These are phyloP conservation scores for Pherbina coryleti DNA, from an alignment of 2,888 invertebrate genomes.

Conservation along the genomic window DNA sequence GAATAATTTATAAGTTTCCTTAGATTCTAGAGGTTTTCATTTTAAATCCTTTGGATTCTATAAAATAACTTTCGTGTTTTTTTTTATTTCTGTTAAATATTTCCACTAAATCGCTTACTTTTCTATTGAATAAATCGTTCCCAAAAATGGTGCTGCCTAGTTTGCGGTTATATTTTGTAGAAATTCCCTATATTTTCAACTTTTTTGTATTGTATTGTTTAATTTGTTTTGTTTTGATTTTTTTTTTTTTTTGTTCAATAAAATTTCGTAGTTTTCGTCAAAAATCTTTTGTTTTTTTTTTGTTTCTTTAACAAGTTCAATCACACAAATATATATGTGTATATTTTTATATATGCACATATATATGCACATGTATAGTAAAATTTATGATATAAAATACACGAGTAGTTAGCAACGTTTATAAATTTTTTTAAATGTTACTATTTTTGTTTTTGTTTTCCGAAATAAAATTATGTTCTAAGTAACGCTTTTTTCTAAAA, in stretches of 20 bases:
- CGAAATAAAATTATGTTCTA: not conserved
- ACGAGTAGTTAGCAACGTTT: constrained; percentile 8
- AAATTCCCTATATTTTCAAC: constrained; percentile 48
- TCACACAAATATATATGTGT: constrained; percentile 10
- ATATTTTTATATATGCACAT: constrained; percentile 13
- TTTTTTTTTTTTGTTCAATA: not conserved
- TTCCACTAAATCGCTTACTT: constrained; percentile 42
- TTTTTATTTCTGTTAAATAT: constrained; percentile 17
- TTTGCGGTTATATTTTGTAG: constrained; percentile 38
- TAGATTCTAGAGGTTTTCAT: constrained; percentile 5
- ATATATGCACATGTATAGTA: not conserved
- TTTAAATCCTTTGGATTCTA: constrained; percentile 32
- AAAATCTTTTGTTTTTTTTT: constrained; percentile 21
- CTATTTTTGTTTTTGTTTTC: not conserved
- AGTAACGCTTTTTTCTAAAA: constrained; percentile 20
- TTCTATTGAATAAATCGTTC: constrained; percentile 43
- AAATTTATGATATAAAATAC: constrained; percentile 3
- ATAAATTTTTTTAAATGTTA: not conserved
- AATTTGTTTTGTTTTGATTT: constrained; percentile 16
- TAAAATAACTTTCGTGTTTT: constrained; percentile 29
- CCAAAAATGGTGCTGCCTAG: constrained; percentile 38
- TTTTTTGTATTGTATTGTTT: constrained; percentile 21
- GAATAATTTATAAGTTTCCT: constrained; percentile 29
- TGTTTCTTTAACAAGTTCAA: not conserved
- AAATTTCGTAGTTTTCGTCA: constrained; percentile 29